Conservation (phyloP, 2,888 invertebrate genomes). For the Hartigia nigra region DNA sequence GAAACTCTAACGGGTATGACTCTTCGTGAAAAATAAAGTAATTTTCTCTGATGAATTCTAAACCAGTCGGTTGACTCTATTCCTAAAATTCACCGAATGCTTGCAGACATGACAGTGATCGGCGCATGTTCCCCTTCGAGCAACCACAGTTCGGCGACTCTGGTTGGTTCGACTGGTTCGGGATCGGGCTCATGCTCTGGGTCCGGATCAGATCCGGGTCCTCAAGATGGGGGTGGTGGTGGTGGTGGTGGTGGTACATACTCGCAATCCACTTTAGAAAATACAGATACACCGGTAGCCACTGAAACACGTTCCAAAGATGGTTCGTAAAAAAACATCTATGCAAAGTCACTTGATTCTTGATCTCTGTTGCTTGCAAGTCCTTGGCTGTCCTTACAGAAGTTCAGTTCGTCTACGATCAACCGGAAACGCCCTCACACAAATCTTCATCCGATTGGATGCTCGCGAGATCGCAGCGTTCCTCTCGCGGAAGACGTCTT, state of each 20-base stretch:
- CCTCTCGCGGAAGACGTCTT: slow-evolving; percentile 24
- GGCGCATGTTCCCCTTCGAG: slow-evolving; percentile 79
- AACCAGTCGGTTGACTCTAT: background rate
- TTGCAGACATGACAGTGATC: slow-evolving; percentile 64
- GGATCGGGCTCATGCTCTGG: slow-evolving; percentile 54
- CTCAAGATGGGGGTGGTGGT: slow-evolving; percentile 46
- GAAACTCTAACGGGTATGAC: slow-evolving; percentile 79
- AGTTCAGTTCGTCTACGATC: slow-evolving; percentile 47
- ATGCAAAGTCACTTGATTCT: background rate
- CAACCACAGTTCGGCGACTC: slow-evolving; percentile 78
- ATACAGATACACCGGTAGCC: slow-evolving; percentile 46
- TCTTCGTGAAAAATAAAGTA: background rate
- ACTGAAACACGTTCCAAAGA: slow-evolving; percentile 40
- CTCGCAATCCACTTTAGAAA: slow-evolving; percentile 48
- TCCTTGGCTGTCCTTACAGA: slow-evolving; percentile 22
- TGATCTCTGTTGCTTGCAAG: background rate
- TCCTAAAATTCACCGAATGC: slow-evolving; percentile 7
- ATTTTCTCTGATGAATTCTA: background rate
- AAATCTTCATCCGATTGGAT: slow-evolving; percentile 26
- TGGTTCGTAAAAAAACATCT: slow-evolving; percentile 27
- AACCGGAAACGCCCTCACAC: slow-evolving; percentile 31
- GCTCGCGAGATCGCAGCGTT: slow-evolving; percentile 15
- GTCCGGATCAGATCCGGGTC: slow-evolving; percentile 57
- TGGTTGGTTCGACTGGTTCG: slow-evolving; percentile 72
- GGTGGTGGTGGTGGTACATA: slow-evolving; percentile 38